A percentile compares a stretch with the other conserved stretches of the same genome.
These are phyloP conservation scores for Pangasius sanitwongsei DNA, from an alignment of 2,797 vertebrate genomes.

Conservation along the genomic window DNA sequence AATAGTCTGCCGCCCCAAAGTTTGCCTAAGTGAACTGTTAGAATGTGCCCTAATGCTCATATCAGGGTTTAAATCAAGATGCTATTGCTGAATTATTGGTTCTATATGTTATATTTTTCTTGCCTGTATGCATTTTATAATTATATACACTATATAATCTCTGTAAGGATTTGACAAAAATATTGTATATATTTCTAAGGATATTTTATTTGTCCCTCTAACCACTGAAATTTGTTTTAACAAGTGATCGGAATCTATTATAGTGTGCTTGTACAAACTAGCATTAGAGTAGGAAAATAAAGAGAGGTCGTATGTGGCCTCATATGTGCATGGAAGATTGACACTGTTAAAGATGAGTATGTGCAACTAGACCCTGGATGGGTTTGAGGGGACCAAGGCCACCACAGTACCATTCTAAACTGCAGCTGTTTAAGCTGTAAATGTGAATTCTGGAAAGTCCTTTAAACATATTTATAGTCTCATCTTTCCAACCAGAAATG, in stretches of 20 bases:
- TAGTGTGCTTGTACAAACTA: conserved; percentile 50
- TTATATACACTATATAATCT: conserved; percentile 44
- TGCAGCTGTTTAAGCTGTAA: conserved; percentile 35
- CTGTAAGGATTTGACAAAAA: conserved; percentile 36
- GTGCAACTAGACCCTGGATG: conserved; percentile 28
- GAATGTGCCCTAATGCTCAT: conserved; percentile 50
- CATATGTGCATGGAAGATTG: conserved; percentile 44
- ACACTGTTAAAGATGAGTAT: conserved; percentile 38
- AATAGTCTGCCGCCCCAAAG: conserved; percentile 64
- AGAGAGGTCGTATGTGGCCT: conserved; percentile 31
- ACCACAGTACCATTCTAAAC: conserved; percentile 38
- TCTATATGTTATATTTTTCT: conserved; percentile 7
- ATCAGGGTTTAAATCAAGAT: conserved; percentile 26
- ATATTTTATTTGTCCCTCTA: conserved; percentile 36
- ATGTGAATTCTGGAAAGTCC: conserved; percentile 36
- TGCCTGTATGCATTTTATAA: conserved; percentile 1
- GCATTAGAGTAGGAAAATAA: conserved; percentile 46
- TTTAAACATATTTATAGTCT: conserved; percentile 37
- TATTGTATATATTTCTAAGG: conserved; percentile 38
- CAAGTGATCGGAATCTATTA: conserved; percentile 38
- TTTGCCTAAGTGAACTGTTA: conserved; percentile 57
- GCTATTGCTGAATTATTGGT: conserved; percentile 32
- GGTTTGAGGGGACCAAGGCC: conserved; percentile 22
- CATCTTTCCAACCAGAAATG: conserved; percentile 6
- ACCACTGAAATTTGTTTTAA: conserved; percentile 20